A percentile compares a stretch with the other conserved stretches of the same genome.
phyloP scores from a whole-genome alignment of 2,113 vertebrate genomes.

The Thunnus maccoyii region DNA sequence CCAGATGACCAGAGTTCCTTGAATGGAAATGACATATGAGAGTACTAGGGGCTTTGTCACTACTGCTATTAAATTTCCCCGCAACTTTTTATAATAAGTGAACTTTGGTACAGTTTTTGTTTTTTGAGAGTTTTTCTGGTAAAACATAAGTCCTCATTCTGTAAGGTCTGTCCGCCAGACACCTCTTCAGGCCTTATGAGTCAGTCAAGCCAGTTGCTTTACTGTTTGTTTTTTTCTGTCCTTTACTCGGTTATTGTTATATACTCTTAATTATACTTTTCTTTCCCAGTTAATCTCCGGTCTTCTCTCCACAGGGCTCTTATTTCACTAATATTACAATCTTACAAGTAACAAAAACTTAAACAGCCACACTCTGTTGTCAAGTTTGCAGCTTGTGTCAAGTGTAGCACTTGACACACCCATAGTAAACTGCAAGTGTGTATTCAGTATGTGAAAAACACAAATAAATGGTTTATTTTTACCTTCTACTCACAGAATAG shows the following conservation, averaged over 20 bases:
- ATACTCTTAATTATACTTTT: not conserved
- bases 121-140: constrained; percentile 20
- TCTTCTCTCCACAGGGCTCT: not conserved
- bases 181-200: constrained; percentile 8
- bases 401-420: not conserved
- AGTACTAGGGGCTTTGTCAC: constrained; percentile 61
- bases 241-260: constrained; percentile 16
- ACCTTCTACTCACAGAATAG: not conserved
- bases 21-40: constrained; percentile 62
- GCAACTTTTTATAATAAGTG: constrained; percentile 28
- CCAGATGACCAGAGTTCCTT: constrained; percentile 66
- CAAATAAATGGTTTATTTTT: not conserved
- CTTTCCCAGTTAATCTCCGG: not conserved
- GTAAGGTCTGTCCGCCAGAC: not conserved
- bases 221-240: constrained; percentile 3
- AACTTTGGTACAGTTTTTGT: constrained; percentile 16
- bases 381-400: no score
- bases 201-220: constrained; percentile 23
- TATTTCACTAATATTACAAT: not conserved
- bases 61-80: constrained; percentile 43
- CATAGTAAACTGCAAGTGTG: not conserved
- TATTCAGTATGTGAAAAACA: constrained; percentile 7
- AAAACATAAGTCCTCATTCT: constrained; percentile 2
- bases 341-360: not conserved
- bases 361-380: not conserved